Base-by-base conservation (phyloP, 2,888 invertebrate genomes). In the Dynastes hyllus region DNA sequence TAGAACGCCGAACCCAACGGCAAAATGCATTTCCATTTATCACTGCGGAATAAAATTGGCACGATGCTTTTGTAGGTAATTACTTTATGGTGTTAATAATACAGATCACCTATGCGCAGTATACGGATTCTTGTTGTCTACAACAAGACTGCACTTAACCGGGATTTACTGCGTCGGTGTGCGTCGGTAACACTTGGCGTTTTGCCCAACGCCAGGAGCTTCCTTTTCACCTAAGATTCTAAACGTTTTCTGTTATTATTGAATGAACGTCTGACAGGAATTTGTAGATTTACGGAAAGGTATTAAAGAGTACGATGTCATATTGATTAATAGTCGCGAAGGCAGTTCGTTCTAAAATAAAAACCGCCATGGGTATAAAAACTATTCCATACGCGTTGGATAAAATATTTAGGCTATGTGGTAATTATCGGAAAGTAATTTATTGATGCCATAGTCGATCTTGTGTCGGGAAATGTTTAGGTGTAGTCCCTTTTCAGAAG, bases 81-180 rank as follows among this genome's bases (percentile, higher is more conserved):
- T 76, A 77, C 71, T 79, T 79, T 77, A 79, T 79, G 66, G 53
- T 63, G 77, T 79, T 79, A 79, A 77, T 79, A 77, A 77, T 79
- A 79, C 77, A 77, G 77, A 79, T 79, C 77, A 79, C 77, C 70
- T 79, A 77, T 79, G 79, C 76, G 66, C 5, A 77, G 66, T 51
- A 73, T 71, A 55, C 16, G n/a, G 58, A 77, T 76, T 76, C 76
- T 76, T 66, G 66, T 66, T 53, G 76, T 53, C 63, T 66, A 45
- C 66, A 76, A 76, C 76, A 66, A 76, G 66, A 66, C 50, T 66
- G 66, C 66, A 76, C 51, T 76, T 76, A 40, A 53, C 51, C 32
- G 66, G 76, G 76, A 76, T 76, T 76, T 76, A 76, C 76, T 51
- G n/a, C 40, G 53, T 40, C 66, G 76, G 66, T 51, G 76, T 76